Evolutionary conservation across 2,888 invertebrate species (phyloP).

Genomic region (Platycheirus rosarum): DNA sequence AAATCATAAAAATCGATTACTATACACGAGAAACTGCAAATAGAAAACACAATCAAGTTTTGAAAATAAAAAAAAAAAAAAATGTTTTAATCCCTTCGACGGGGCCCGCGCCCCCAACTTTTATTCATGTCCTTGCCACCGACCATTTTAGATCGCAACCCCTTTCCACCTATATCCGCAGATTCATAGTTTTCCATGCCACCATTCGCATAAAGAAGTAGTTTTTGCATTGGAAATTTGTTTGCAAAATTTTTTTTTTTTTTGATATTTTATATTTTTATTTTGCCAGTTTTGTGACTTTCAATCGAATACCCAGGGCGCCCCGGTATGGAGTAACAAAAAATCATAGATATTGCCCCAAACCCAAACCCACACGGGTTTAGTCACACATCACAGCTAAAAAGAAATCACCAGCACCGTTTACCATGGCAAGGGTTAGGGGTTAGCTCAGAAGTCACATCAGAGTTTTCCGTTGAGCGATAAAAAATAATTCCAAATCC

Average conservation of each 20-base stretch:
- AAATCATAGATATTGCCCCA: conserved; percentile 32
- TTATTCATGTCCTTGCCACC: conserved; percentile 50
- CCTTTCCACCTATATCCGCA: conserved; percentile 25
- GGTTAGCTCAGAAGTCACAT: background rate
- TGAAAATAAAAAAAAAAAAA: conserved; percentile 19
- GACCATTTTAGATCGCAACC: conserved; percentile 21
- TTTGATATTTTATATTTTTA: conserved; percentile 21
- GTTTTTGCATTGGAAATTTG: conserved; percentile 38
- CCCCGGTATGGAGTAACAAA: background rate
- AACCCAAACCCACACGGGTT: conserved; percentile 26
- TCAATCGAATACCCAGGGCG: conserved; percentile 46
- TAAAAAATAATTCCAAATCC: conserved; percentile 47
- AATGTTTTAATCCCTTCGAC: conserved; percentile 41
- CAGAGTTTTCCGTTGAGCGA: conserved; percentile 21
- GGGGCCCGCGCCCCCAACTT: conserved; percentile 39
- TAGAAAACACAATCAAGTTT: conserved; percentile 68
- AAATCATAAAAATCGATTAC: conserved; percentile 72
- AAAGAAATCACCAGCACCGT: conserved; percentile 29
- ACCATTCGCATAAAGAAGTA: conserved; percentile 14
- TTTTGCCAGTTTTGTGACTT: conserved; percentile 43
- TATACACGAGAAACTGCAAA: conserved; percentile 56
- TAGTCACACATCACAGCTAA: conserved; percentile 14
- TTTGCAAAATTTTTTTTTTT: conserved; percentile 38
- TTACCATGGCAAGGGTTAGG: conserved; percentile 50
- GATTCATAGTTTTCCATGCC: conserved; percentile 61